These are phyloP conservation scores for Napeogenes inachia DNA, from an alignment of 2,888 invertebrate genomes.

Conservation along the genomic window DNA sequence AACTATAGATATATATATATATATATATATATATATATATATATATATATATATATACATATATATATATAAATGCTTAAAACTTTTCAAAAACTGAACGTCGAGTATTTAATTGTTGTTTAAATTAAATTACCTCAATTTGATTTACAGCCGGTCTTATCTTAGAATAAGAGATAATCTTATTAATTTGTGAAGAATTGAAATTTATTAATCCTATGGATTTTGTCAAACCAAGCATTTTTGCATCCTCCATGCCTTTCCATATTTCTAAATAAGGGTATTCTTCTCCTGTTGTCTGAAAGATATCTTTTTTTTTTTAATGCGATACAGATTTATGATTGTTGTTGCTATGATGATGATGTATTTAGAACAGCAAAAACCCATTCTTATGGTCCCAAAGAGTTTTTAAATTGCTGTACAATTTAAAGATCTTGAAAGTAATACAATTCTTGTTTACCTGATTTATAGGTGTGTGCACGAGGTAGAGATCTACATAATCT, in stretches of 20 bases:
- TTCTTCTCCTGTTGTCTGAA: slow-evolving; percentile 1
- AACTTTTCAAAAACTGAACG: too few species aligned
- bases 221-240: slow-evolving; percentile 78
- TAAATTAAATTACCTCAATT: slow-evolving; percentile 44
- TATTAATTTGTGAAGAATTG: slow-evolving; percentile 81
- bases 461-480: slow-evolving; percentile 60
- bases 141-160: slow-evolving; percentile 80
- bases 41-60: too few species aligned
- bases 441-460: neutral
- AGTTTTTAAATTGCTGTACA: too few species aligned
- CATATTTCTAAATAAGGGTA: slow-evolving; percentile 75
- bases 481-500: slow-evolving; percentile 61
- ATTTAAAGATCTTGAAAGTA: neutral
- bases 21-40: too few species aligned
- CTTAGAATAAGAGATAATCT: slow-evolving; percentile 74
- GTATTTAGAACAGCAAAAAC: neutral
- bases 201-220: slow-evolving; percentile 89
- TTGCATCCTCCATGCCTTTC: slow-evolving; percentile 83
- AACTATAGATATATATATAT: too few species aligned
- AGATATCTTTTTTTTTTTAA: neutral
- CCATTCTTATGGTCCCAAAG: neutral
- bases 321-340: too few species aligned
- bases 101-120: too few species aligned
- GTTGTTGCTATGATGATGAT: too few species aligned
- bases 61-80: too few species aligned